Percentiles rank a stretch among this genome's conserved stretches.
Evolutionary conservation across 2,888 invertebrate genomes (phyloP).

Genomic region (Odontomyia ornata): DNA sequence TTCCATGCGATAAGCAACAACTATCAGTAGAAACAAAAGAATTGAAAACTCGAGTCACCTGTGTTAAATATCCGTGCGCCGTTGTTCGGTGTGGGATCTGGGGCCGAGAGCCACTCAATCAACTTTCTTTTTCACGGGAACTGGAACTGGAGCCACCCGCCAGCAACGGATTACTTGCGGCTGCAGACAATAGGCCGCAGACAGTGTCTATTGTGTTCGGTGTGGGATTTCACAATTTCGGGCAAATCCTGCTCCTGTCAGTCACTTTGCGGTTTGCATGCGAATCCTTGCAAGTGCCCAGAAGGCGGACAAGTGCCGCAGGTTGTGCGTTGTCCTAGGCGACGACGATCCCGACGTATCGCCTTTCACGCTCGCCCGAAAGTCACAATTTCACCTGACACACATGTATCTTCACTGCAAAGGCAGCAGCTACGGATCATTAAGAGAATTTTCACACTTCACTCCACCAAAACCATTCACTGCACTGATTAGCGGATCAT

Average conservation of each 20-base stretch:
- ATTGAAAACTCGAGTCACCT: slow-evolving; percentile 1
- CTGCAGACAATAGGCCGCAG: background rate
- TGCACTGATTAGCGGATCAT: background rate
- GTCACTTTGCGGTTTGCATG: background rate
- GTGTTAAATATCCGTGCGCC: background rate
- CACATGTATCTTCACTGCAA: background rate
- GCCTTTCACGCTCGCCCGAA: background rate
- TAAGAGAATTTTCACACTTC: background rate
- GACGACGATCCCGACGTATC: background rate
- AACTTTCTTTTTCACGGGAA: slow-evolving; percentile 19
- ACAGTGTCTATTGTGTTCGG: background rate
- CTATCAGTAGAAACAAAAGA: background rate
- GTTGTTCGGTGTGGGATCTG: slow-evolving; percentile 28
- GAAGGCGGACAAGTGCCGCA: too few relatives aligned
- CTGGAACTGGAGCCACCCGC: slow-evolving; percentile 11
- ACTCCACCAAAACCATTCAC: background rate
- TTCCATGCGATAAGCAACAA: background rate
- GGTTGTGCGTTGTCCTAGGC: background rate
- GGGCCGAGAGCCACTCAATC: background rate
- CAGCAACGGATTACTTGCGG: background rate
- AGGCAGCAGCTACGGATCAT: background rate
- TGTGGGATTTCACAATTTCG: background rate
- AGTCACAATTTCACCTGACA: slow-evolving; percentile 4
- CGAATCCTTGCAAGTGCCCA: background rate
- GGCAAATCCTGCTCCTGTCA: background rate